Conservation (phyloP, 1,140 invertebrate genomes). For the Cyclargus thomasi region DNA sequence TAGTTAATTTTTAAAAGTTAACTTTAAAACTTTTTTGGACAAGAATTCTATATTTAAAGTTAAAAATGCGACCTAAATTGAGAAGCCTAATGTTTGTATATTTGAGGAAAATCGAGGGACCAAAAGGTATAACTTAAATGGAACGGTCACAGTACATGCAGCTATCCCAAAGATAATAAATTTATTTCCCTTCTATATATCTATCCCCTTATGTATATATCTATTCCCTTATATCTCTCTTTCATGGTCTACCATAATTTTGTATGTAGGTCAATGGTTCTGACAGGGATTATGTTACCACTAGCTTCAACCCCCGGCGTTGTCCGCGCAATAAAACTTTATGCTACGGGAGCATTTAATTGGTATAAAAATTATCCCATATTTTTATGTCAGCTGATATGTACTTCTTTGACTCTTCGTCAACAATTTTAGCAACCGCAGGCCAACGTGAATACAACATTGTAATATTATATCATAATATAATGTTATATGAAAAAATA, state of each 20-base stretch:
- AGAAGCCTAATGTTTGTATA: not conserved
- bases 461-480: too few species aligned
- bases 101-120: slow-evolving; percentile 5
- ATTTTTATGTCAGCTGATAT: not conserved
- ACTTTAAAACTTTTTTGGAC: too few species aligned
- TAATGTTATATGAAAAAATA: too few species aligned
- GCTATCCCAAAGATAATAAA: slow-evolving; percentile 12
- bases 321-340: too few species aligned
- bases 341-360: too few species aligned
- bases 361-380: too few species aligned
- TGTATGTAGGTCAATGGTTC: slow-evolving; percentile 5
- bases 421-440: too few species aligned
- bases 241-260: not conserved
- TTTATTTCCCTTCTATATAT: not conserved
- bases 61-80: not conserved
- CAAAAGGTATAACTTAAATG: slow-evolving; percentile 10
- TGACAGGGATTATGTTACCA: not conserved
- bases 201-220: too few species aligned
- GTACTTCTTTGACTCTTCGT: too few species aligned
- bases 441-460: too few species aligned
- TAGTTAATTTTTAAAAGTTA: too few species aligned
- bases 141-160: slow-evolving; percentile 5
- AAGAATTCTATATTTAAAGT: not conserved
- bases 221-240: not conserved
- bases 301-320: too few species aligned